A percentile compares a stretch with the other conserved stretches of the same genome.
These are phyloP conservation scores for Chironomus tentans DNA, from an alignment of 2,888 invertebrate genomes.

Conservation along the genomic window DNA sequence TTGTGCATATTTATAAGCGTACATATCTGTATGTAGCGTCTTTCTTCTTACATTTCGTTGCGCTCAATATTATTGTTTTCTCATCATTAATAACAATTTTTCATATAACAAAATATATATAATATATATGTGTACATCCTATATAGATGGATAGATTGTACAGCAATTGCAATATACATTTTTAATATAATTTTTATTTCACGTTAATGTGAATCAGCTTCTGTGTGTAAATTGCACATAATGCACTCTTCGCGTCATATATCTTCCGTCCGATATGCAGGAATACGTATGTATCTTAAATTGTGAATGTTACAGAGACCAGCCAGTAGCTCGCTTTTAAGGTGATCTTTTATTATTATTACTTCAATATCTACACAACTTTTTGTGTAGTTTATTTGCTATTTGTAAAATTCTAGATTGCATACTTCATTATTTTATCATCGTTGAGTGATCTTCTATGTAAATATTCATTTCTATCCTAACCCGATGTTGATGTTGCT, in stretches of 20 bases:
- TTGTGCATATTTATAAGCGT: background rate
- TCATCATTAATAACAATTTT: conserved; percentile 25
- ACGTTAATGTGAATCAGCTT: conserved; percentile 23
- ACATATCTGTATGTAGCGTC: conserved; percentile 8
- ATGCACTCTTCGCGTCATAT: conserved; percentile 20
- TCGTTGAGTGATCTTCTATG: background rate
- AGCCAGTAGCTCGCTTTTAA: background rate
- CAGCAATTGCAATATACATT: background rate
- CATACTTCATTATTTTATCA: background rate
- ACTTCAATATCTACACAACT: background rate
- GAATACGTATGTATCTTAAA: background rate
- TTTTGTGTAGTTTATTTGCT: too few species aligned
- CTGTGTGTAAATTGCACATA: conserved; percentile 23
- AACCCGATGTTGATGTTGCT: background rate
- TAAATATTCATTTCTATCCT: too few species aligned
- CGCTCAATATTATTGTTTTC: conserved; percentile 19
- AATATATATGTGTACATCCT: too few species aligned
- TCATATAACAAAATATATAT: background rate
- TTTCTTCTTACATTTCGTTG: conserved; percentile 10
- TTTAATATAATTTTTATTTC: conserved; percentile 16
- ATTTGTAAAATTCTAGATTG: too few species aligned
- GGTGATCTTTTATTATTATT: background rate
- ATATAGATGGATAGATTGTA: too few species aligned
- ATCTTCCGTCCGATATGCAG: background rate
- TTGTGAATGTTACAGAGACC: background rate